Evolutionary conservation across 2,888 invertebrate species (phyloP).

Genomic region (Heliconius ethilla): DNA sequence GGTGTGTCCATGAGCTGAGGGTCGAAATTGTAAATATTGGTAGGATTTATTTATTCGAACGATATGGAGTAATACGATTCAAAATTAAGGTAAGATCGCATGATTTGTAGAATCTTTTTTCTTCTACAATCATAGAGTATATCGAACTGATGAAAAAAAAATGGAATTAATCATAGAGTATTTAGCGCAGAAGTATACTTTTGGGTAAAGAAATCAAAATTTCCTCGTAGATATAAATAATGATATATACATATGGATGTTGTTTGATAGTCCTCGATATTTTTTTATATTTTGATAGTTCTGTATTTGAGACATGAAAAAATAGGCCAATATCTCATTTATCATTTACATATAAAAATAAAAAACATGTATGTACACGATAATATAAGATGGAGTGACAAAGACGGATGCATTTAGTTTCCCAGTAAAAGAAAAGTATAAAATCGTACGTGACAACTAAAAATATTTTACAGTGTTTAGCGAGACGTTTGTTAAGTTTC

Average conservation of each 20-base stretch:
- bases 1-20: conserved; percentile 80
- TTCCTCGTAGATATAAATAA: conserved; percentile 80
- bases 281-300: conserved; percentile 84
- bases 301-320: conserved; percentile 79
- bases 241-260: conserved; percentile 80
- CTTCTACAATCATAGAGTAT: conserved; percentile 66
- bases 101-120: conserved; percentile 63
- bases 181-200: conserved; percentile 78
- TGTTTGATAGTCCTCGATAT: conserved; percentile 82
- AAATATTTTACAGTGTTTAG: conserved; percentile 62
- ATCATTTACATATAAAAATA: conserved; percentile 68
- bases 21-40: conserved; percentile 77
- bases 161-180: conserved; percentile 70
- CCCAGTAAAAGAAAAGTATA: conserved; percentile 58
- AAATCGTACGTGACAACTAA: conserved; percentile 58
- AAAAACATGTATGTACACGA: conserved; percentile 65
- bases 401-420: conserved; percentile 78
- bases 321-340: conserved; percentile 80
- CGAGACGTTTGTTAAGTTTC: conserved; percentile 71
- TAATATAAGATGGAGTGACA: conserved; percentile 71
- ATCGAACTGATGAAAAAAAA: conserved; percentile 70
- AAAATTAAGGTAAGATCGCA: conserved; percentile 59
- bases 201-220: conserved; percentile 75
- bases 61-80: conserved; percentile 62
- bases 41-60: conserved; percentile 78